These are phyloP conservation scores for Ectobius pallidus DNA, from an alignment of 2,888 invertebrate genomes.

Conservation along the genomic window DNA sequence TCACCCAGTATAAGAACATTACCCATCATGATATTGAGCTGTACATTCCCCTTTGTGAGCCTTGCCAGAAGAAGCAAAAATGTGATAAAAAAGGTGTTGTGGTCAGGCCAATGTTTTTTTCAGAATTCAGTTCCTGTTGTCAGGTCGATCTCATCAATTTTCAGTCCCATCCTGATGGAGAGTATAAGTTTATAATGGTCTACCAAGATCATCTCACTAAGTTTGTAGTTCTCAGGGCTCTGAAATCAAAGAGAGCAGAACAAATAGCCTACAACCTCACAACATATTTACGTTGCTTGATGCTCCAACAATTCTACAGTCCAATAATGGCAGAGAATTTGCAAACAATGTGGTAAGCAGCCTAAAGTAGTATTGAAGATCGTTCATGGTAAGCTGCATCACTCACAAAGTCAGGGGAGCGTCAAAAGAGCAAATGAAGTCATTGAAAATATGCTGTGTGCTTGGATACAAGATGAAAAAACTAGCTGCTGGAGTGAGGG, in stretches of 20 bases:
- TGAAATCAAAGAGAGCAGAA: slow-evolving; percentile 50
- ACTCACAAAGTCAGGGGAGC: slow-evolving; percentile 1
- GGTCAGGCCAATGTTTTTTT: slow-evolving; percentile 46
- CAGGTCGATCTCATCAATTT: slow-evolving; percentile 53
- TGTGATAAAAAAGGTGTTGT: slow-evolving; percentile 48
- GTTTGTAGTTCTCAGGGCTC: slow-evolving; percentile 51
- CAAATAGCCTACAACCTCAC: slow-evolving; percentile 51
- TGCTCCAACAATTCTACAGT: slow-evolving; percentile 51
- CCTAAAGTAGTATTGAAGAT: neutral
- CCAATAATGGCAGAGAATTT: slow-evolving; percentile 12
- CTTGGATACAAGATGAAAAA: neutral
- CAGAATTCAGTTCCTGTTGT: slow-evolving; percentile 45
- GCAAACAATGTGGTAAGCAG: slow-evolving; percentile 1
- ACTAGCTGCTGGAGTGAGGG: slow-evolving; percentile 2
- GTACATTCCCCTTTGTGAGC: slow-evolving; percentile 42
- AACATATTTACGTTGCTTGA: too few relatives aligned
- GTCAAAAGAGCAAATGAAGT: slow-evolving; percentile 17
- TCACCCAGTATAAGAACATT: slow-evolving; percentile 47
- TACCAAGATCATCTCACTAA: slow-evolving; percentile 54
- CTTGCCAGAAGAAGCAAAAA: slow-evolving; percentile 44
- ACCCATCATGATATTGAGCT: slow-evolving; percentile 43
- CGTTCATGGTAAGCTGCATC: too few relatives aligned
- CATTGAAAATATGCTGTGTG: slow-evolving; percentile 8
- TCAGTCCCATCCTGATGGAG: slow-evolving; percentile 49
- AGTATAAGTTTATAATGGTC: slow-evolving; percentile 51